Conservation (phyloP, 2,888 invertebrate genomes). For the Yponomeuta sedellus region DNA sequence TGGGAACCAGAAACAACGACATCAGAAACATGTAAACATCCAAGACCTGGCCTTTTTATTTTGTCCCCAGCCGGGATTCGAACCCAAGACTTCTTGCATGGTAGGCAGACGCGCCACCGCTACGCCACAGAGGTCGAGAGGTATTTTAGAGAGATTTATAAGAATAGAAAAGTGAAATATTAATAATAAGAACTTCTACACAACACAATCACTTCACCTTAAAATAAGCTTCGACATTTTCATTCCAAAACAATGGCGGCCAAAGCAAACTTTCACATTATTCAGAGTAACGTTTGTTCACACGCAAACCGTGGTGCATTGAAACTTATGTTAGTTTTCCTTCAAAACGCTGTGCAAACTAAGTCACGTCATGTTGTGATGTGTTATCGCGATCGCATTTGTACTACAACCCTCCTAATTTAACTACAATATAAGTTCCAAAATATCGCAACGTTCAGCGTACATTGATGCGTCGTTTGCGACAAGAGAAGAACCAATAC, state of each 20-base stretch:
- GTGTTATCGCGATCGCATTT: constrained; percentile 45
- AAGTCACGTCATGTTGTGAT: constrained; percentile 56
- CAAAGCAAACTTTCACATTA: background rate
- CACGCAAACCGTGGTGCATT: constrained; percentile 31
- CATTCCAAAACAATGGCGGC: background rate
- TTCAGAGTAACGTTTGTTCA: background rate
- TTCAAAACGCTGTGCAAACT: constrained; percentile 52
- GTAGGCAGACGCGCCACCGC: too few species aligned
- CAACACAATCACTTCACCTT: too few species aligned
- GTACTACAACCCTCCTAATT: constrained; percentile 23
- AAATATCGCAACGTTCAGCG: background rate
- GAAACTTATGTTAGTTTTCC: constrained; percentile 70
- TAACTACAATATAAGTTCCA: background rate
- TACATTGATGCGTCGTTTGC: constrained; percentile 22
- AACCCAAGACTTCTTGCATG: too few species aligned
- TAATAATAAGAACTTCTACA: too few species aligned
- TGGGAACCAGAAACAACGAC: too few species aligned
- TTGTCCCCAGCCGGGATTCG: too few species aligned
- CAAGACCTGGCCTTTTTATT: too few species aligned
- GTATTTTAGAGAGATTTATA: too few species aligned
- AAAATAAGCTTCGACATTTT: background rate
- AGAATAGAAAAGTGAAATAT: too few species aligned
- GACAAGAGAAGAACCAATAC: too few species aligned
- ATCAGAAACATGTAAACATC: too few species aligned
- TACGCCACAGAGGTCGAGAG: too few species aligned